A percentile compares a stretch with the other conserved stretches of the same genome.
These are phyloP conservation scores for Acleris sparsana DNA, from an alignment of 2,888 invertebrate species.

Conservation along the genomic window DNA sequence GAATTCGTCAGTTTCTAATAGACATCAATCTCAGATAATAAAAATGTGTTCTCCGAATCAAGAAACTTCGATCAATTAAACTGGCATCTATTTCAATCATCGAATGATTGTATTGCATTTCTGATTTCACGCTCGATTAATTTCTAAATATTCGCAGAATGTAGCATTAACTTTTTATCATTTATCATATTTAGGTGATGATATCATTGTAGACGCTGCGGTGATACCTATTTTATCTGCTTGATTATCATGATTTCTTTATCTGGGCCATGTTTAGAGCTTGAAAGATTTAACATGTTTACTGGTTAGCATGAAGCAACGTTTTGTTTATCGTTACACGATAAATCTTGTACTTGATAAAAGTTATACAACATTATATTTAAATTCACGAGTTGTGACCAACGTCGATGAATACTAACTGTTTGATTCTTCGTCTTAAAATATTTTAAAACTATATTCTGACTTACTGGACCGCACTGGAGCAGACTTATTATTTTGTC, in stretches of 20 bases:
- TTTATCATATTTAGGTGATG: conserved; percentile 13
- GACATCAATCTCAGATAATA: not conserved
- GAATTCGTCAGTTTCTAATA: too few species aligned
- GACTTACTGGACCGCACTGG: too few species aligned
- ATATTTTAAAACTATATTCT: too few species aligned
- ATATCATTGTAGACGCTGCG: conserved; percentile 19
- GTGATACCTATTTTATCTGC: conserved; percentile 20
- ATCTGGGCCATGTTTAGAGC: conserved; percentile 5
- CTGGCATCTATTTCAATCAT: conserved; percentile 14
- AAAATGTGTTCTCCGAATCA: not conserved
- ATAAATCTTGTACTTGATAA: not conserved
- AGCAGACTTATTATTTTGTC: too few species aligned
- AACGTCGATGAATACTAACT: too few species aligned
- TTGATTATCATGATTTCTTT: conserved; percentile 14
- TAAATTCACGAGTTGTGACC: too few species aligned
- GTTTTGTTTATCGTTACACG: not conserved
- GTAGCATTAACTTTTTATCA: conserved; percentile 14
- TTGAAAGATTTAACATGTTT: not conserved
- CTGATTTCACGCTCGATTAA: conserved; percentile 32
- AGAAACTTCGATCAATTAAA: not conserved
- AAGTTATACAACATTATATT: too few species aligned
- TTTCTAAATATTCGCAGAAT: conserved; percentile 8
- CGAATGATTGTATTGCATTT: conserved; percentile 13
- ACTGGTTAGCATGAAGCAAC: not conserved
- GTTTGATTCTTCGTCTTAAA: too few species aligned